A percentile compares a stretch with the other conserved stretches of the same genome.
Conservation (phyloP, 92 coral and sea anemone genomes). For the Epizoanthus illoricatus region DNA sequence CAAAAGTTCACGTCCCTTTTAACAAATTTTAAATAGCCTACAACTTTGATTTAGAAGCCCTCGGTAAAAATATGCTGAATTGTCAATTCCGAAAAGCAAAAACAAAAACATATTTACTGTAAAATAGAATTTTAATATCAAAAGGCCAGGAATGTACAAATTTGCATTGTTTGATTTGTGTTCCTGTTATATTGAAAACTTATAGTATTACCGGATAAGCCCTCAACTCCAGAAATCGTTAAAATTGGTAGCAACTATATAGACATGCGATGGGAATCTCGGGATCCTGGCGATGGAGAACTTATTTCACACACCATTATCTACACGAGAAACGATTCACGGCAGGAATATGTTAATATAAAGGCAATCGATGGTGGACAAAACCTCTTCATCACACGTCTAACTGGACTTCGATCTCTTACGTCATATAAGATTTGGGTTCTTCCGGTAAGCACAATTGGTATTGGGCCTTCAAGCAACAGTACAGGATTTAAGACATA, state of each 20-base stretch:
- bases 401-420: not conserved
- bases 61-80: no score
- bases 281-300: not conserved
- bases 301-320: not conserved
- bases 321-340: not conserved
- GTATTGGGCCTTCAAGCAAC: not conserved
- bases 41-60: no score
- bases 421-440: constrained; percentile 3
- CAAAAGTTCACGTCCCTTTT: no score
- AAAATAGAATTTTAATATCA: no score
- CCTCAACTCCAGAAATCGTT: not conserved
- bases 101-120: no score
- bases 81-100: no score
- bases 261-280: not conserved
- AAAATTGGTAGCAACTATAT: not conserved
- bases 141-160: no score
- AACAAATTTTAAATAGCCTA: no score
- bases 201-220: constrained; percentile 7
- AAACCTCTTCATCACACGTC: not conserved
- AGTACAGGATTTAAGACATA: not conserved
- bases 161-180: no score
- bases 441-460: not conserved
- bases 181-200: no score
- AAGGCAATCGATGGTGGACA: not conserved
- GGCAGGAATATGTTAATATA: not conserved